Conservation (phyloP, 2,113 vertebrate genomes). For the Carassius carassius region DNA sequence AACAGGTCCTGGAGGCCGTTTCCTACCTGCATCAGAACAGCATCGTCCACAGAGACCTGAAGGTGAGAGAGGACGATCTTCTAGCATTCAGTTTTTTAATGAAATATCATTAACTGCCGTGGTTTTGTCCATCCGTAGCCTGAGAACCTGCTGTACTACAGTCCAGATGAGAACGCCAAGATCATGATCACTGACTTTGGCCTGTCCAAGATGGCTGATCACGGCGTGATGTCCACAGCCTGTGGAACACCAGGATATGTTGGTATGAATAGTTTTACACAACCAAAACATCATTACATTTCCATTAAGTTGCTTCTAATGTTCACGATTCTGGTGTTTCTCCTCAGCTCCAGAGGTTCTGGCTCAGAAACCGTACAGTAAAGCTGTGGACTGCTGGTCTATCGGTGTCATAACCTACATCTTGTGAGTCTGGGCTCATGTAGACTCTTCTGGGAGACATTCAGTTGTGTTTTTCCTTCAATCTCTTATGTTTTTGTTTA, state of each 20-base stretch:
- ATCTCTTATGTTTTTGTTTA: slow-evolving; percentile 52
- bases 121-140: slow-evolving; percentile 73
- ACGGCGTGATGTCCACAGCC: slow-evolving; percentile 90
- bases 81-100: background rate
- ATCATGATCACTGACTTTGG: slow-evolving; percentile 98
- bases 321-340: background rate
- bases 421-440: slow-evolving; percentile 80
- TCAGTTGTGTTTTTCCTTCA: background rate
- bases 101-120: background rate
- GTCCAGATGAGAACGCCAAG: slow-evolving; percentile 87
- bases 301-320: background rate
- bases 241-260: slow-evolving; percentile 95
- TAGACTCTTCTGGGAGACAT: background rate
- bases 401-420: slow-evolving; percentile 96
- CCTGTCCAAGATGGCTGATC: slow-evolving; percentile 89
- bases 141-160: slow-evolving; percentile 92
- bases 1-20: slow-evolving; percentile 89
- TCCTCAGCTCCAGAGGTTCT: slow-evolving; percentile 88
- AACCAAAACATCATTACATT: background rate
- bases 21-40: slow-evolving; percentile 90
- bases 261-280: slow-evolving; percentile 70
- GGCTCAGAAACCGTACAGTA: slow-evolving; percentile 92
- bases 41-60: slow-evolving; percentile 92
- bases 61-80: slow-evolving; percentile 71
- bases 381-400: slow-evolving; percentile 96